These are phyloP conservation scores for Phataginus tricuspis DNA, from an alignment of 2,797 vertebrate genomes.

Conservation along the genomic window DNA sequence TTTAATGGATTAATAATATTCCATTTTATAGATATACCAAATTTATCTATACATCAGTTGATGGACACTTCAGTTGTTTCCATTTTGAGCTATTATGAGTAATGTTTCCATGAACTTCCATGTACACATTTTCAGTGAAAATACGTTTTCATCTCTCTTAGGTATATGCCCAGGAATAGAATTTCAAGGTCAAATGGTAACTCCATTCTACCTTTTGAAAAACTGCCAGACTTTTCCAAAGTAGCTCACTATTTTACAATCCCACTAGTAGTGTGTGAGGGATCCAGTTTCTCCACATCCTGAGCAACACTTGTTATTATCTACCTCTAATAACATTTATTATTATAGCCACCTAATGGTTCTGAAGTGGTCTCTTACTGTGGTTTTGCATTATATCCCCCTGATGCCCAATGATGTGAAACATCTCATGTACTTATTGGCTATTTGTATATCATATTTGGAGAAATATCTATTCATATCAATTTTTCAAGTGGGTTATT, in stretches of 20 bases:
- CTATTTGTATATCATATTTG: background rate
- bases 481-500: slow-evolving; percentile 2
- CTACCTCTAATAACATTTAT: background rate
- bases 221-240: background rate
- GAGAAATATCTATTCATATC: slow-evolving; percentile 10
- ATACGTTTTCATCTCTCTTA: background rate
- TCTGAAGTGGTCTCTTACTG: background rate
- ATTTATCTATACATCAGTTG: background rate
- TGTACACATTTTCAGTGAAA: background rate
- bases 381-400: slow-evolving; percentile 30
- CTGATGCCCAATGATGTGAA: background rate
- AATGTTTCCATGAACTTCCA: background rate
- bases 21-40: background rate
- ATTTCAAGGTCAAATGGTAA: background rate
- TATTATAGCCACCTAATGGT: background rate
- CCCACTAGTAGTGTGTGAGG: background rate
- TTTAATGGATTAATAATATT: slow-evolving; percentile 28
- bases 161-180: background rate
- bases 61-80: background rate
- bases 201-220: background rate
- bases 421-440: background rate
- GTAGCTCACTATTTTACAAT: background rate
- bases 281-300: background rate
- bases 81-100: background rate
- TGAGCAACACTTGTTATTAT: slow-evolving; percentile 16